Evolutionary conservation across 1,140 invertebrate species (phyloP).

Genomic region (Drosophila pruinosa): DNA sequence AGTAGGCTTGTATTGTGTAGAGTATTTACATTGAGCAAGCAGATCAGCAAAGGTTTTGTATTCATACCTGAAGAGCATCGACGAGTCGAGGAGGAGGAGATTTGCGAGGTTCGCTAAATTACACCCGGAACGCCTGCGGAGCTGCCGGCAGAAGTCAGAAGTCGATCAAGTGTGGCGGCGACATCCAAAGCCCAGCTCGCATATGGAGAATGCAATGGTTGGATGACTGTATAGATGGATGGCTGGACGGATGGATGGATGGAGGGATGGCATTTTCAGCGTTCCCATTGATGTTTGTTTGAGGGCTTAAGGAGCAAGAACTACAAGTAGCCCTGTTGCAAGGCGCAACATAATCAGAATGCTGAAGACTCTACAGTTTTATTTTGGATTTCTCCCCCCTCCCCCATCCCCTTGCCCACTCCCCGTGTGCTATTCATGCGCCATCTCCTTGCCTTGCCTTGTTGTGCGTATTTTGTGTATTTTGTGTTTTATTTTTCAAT

Average conservation of each 20-base stretch:
- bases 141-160: slow-evolving; percentile 65
- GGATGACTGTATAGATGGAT: neutral
- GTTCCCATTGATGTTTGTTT: slow-evolving; percentile 48
- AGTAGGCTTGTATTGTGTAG: neutral
- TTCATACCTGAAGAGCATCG: too few species aligned
- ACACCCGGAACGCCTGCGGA: slow-evolving; percentile 47
- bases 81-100: neutral
- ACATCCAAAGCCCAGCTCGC: slow-evolving; percentile 5
- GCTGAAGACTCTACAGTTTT: slow-evolving; percentile 1
- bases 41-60: too few species aligned
- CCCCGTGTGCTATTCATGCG: too few species aligned
- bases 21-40: neutral
- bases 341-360: slow-evolving; percentile 2
- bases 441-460: too few species aligned
- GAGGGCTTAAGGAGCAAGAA: slow-evolving; percentile 21
- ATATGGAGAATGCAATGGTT: neutral
- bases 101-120: slow-evolving; percentile 55
- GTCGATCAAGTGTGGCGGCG: slow-evolving; percentile 69
- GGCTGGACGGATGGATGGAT: neutral
- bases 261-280: neutral
- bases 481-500: neutral
- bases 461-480: slow-evolving; percentile 21
- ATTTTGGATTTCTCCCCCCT: too few species aligned
- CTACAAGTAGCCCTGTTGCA: neutral
- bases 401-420: too few species aligned